Evolutionary conservation across 2,113 vertebrate species (phyloP).

Genomic region (Heptranchias perlo): DNA sequence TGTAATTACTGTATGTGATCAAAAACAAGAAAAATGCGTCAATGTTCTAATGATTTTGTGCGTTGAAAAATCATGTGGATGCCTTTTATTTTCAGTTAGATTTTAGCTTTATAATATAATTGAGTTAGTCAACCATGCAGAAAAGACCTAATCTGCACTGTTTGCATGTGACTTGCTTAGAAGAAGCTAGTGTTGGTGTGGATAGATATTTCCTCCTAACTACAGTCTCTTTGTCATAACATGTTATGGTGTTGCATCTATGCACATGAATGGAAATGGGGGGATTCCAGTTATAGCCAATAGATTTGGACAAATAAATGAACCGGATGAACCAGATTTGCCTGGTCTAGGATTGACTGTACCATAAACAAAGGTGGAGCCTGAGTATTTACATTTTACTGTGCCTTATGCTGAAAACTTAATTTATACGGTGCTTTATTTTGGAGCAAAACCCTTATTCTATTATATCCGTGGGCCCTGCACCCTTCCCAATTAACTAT

Average conservation of each 20-base stretch:
- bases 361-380: not conserved
- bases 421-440: not conserved
- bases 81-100: slow-evolving; percentile 19
- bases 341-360: not conserved
- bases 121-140: slow-evolving; percentile 28
- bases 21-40: slow-evolving; percentile 15
- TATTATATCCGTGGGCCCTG: not conserved
- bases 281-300: not conserved
- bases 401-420: not conserved
- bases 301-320: not conserved
- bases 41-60: slow-evolving; percentile 6
- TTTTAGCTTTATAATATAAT: slow-evolving; percentile 31
- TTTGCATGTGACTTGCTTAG: slow-evolving; percentile 23
- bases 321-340: not conserved
- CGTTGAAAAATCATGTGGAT: slow-evolving; percentile 13
- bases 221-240: slow-evolving; percentile 1
- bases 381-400: not conserved
- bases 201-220: slow-evolving; percentile 11
- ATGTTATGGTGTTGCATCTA: not conserved
- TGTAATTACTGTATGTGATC: slow-evolving; percentile 14
- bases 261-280: not conserved
- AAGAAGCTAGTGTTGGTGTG: not conserved
- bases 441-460: not conserved
- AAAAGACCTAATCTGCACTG: slow-evolving; percentile 14
- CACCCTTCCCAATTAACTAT: not conserved